A percentile compares a stretch with the other conserved stretches of the same genome.
Conservation (phyloP, 2,888 invertebrate genomes). For the Torymus texanus region DNA sequence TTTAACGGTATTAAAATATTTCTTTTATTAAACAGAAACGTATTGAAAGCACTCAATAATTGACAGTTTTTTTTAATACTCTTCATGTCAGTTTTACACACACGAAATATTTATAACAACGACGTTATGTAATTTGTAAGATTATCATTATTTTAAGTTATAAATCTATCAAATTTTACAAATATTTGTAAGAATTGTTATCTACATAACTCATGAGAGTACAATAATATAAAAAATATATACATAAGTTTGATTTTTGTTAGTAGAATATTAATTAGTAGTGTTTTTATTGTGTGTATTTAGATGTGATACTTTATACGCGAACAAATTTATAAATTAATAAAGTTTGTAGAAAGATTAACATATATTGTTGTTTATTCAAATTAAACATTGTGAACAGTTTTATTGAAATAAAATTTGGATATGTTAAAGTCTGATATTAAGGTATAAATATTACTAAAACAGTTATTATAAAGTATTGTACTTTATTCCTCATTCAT, state of each 20-base stretch:
- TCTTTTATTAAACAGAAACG: too few relatives aligned
- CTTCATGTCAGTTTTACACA: background rate
- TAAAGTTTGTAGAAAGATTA: background rate
- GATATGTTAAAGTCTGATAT: too few relatives aligned
- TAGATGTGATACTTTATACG: too few relatives aligned
- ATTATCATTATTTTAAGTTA: background rate
- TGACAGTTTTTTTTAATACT: too few relatives aligned
- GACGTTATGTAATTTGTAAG: conserved; percentile 14
- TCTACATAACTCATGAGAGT: background rate
- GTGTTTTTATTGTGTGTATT: background rate
- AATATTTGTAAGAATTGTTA: too few relatives aligned
- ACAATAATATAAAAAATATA: conserved; percentile 9
- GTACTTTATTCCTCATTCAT: conserved; percentile 39
- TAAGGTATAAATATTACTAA: background rate
- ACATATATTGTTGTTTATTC: too few relatives aligned
- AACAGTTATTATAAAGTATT: conserved; percentile 9
- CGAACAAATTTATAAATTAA: background rate
- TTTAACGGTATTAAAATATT: too few relatives aligned
- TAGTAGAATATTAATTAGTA: background rate
- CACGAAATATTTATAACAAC: conserved; percentile 2
- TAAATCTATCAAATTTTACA: too few relatives aligned
- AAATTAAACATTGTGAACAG: too few relatives aligned
- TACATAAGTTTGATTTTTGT: background rate
- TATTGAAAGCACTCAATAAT: too few relatives aligned
- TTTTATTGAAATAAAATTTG: too few relatives aligned